Evolutionary conservation across 2,797 vertebrate species (phyloP).

Genomic region (Gymnothorax javanicus): DNA sequence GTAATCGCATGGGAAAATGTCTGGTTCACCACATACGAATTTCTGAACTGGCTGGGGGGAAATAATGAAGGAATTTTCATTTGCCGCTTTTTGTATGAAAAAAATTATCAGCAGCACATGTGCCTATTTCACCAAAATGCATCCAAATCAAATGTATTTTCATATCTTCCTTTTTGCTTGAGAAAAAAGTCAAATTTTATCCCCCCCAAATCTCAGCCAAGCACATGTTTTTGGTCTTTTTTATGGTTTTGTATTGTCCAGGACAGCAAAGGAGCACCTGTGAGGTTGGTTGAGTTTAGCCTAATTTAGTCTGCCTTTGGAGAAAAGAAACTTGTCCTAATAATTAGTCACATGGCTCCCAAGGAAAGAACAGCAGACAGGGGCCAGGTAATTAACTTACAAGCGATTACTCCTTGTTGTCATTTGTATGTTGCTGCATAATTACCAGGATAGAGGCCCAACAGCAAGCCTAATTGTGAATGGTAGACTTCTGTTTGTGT

Average conservation of each 20-base stretch:
- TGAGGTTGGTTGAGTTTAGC: constrained; percentile 2
- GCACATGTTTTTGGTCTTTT: background rate
- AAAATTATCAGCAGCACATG: no score
- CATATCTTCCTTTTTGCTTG: background rate
- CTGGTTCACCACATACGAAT: no score
- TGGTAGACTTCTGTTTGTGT: background rate
- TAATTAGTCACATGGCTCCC: constrained; percentile 11
- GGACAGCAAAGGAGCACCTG: background rate
- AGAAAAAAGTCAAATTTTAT: background rate
- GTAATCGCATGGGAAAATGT: no score
- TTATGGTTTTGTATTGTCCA: background rate
- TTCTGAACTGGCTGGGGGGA: no score
- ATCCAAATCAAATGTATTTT: background rate
- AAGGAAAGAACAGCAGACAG: constrained; percentile 9
- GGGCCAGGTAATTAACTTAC: constrained; percentile 4
- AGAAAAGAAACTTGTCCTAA: constrained; percentile 18
- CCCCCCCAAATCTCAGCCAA: background rate
- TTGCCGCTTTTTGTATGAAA: no score
- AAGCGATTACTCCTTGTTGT: constrained; percentile 9
- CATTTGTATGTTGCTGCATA: background rate
- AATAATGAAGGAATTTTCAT: no score
- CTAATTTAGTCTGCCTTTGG: constrained; percentile 10
- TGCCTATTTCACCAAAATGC: background rate
- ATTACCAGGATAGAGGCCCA: constrained; percentile 1
- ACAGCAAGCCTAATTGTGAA: background rate